Evolutionary conservation across 37 sponge, comb jelly and placozoan species (phyloP), one percentile per base, ranked within the genome.

Genomic region (Ianthella basta): DNA sequence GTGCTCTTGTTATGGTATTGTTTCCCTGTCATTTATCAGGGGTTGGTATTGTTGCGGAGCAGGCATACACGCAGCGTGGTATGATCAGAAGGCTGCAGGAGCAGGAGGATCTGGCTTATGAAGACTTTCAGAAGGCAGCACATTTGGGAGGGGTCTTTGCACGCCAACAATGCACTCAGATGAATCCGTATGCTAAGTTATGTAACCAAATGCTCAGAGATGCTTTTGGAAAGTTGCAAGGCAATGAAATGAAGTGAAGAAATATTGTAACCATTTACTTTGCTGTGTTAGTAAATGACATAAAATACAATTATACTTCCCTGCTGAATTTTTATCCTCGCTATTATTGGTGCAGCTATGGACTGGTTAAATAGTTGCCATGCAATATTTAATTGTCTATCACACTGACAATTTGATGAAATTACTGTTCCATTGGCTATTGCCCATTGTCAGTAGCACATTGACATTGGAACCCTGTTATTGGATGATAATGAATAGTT

Each of bases 101-200:
- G 18, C 73, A 91, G 15, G 92, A 98, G 24, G 97, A 98, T 2
- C 70, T 41, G 29, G 99, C 97, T 0, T 61, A 84, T 72, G 81
- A 82, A n/a, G 97, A 98, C 86, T 98, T 98, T 83, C 89, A 91
- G 83, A 78, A 37, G 25, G 93, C 96, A 37, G 87, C 91, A 44
- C 67, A 57, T 16, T 74, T 92, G 34, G 92, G 92, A 21, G 82
- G 87, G 2, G 75, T 32, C 18, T 92, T 89, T 64, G 92, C 92
- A 21, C 60, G 32, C 54, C 72, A 33, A 63, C 44, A 60, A 60
- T 57, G 86, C 80, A 38, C 79, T 55, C 32, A 89, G 79, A 68
- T 94, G 85, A 98, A 98, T 60, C 99, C 99, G 15, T 94, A 96
- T 50, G 88, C 99, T 53, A 92, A 92, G 0, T 86, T 98, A 75